phyloP scores from a whole-genome alignment of 2,888 invertebrate species.

The Drosophila rellima region DNA sequence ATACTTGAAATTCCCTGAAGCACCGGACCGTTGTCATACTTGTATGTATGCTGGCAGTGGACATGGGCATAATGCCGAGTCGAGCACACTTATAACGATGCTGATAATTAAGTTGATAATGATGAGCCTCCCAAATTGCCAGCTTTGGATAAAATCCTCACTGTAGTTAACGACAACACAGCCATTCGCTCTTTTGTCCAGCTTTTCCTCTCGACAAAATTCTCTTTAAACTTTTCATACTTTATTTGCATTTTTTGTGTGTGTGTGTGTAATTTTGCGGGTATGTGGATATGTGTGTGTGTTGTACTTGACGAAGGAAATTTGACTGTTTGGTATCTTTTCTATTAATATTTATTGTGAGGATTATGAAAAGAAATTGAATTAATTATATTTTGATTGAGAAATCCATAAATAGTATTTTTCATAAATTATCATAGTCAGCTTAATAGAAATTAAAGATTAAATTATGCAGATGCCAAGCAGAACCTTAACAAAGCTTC shows the following conservation, averaged over 20 bases:
- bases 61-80: constrained; percentile 18
- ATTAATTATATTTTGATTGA: constrained; percentile 9
- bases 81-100: constrained; percentile 29
- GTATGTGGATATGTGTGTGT: constrained; percentile 6
- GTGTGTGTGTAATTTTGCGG: background rate
- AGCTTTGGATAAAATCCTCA: constrained; percentile 6
- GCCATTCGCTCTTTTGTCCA: background rate
- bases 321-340: background rate
- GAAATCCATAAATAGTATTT: background rate
- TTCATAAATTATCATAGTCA: background rate
- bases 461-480: background rate
- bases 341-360: constrained; percentile 1
- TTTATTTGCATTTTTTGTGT: background rate
- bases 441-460: background rate
- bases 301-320: background rate
- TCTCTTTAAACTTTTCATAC: constrained; percentile 15
- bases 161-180: background rate
- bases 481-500: too few species aligned
- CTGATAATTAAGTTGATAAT: constrained; percentile 47
- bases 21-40: constrained; percentile 14
- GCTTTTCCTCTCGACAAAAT: constrained; percentile 9
- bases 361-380: constrained; percentile 7
- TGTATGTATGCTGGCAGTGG: constrained; percentile 13
- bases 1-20: constrained; percentile 11
- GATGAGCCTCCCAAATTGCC: constrained; percentile 28